These are phyloP conservation scores for Torymus tubicola DNA, from an alignment of 2,888 invertebrate species.

Conservation along the genomic window DNA sequence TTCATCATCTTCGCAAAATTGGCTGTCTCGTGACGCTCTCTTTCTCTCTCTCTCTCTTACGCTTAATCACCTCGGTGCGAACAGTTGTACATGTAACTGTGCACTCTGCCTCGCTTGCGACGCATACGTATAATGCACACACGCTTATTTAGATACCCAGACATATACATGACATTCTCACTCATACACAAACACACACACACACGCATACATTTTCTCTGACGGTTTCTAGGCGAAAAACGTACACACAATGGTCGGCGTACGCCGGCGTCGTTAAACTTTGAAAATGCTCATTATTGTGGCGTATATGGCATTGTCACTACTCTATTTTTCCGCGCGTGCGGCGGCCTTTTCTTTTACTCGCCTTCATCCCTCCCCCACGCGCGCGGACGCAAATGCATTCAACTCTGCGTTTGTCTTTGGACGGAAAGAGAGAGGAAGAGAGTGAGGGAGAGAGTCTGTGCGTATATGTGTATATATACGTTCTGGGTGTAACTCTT, in stretches of 20 bases:
- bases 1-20: too few species aligned
- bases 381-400: not conserved
- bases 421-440: not conserved
- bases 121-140: too few species aligned
- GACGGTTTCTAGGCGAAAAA: slow-evolving; percentile 39
- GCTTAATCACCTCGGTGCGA: too few species aligned
- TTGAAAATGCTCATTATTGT: slow-evolving; percentile 65
- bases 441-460: not conserved
- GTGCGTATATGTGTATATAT: too few species aligned
- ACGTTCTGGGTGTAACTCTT: too few species aligned
- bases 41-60: too few species aligned
- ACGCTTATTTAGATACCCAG: not conserved
- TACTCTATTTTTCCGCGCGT: slow-evolving; percentile 48
- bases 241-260: slow-evolving; percentile 56
- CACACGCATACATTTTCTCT: not conserved
- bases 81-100: too few species aligned
- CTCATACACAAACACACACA: not conserved
- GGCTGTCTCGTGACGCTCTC: too few species aligned
- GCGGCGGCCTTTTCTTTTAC: slow-evolving; percentile 31
- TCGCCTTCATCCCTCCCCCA: not conserved
- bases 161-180: slow-evolving; percentile 31
- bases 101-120: too few species aligned
- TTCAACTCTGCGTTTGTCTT: slow-evolving; percentile 25
- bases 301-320: slow-evolving; percentile 43
- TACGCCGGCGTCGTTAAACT: slow-evolving; percentile 62